phyloP scores from a whole-genome alignment of 2,113 vertebrate species.

The human (Homo sapiens) region GRCh38 chr1:117562501-117563000 shows the following conservation, averaged over 20 bases:
- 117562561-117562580: neutral
- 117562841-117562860: slow-evolving; percentile 25
- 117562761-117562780: slow-evolving; percentile 74
- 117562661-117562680: slow-evolving; percentile 16
- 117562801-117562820: slow-evolving; percentile 47
- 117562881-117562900: slow-evolving; percentile 40
- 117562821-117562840: slow-evolving; percentile 26
- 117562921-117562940: neutral
- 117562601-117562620: neutral
- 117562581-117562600: neutral
- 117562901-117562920: slow-evolving; percentile 54
- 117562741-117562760: slow-evolving; percentile 82
- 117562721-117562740: slow-evolving; percentile 71
- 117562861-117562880: neutral
- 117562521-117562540: neutral
- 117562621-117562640: neutral
- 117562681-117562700: slow-evolving; percentile 57
- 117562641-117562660: neutral
- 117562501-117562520: neutral
- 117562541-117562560: neutral
- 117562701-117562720: slow-evolving; percentile 49
- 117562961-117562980: neutral
- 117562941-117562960: neutral
- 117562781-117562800: slow-evolving; percentile 81
- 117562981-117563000: neutral